Evolutionary conservation across 2,113 vertebrate genomes (phyloP).

Genomic region (Chionomys nivalis): DNA sequence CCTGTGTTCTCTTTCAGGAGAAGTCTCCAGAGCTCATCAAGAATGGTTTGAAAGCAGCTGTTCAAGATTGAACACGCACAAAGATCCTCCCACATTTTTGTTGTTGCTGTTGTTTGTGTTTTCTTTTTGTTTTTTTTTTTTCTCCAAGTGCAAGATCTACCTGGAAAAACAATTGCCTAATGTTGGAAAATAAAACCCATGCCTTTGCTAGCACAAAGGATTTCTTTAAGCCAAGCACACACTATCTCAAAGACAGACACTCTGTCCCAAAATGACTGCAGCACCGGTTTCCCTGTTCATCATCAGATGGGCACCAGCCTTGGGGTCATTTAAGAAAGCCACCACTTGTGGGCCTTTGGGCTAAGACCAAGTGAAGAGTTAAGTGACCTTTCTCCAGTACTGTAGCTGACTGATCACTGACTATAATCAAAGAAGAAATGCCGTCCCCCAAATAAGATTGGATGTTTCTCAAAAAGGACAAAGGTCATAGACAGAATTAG

Average conservation of each 20-base stretch:
- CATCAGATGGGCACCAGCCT: background rate
- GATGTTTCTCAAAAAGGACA: background rate
- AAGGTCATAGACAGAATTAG: background rate
- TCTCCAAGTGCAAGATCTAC: background rate
- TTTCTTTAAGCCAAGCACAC: background rate
- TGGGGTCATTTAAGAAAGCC: background rate
- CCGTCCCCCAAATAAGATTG: background rate
- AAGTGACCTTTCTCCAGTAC: background rate
- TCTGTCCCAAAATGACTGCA: background rate
- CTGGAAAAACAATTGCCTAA: background rate
- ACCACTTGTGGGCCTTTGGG: background rate
- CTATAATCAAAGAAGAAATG: background rate
- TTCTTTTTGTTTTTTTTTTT: background rate
- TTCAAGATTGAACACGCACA: background rate
- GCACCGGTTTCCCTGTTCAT: background rate
- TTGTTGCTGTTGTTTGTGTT: background rate
- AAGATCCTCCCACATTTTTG: background rate
- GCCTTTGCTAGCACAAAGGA: background rate
- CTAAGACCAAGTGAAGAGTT: background rate
- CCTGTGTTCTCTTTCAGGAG: background rate
- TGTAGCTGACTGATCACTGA: background rate
- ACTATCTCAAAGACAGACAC: background rate
- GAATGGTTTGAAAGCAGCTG: background rate
- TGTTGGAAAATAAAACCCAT: background rate
- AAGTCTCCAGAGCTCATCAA: background rate